These are phyloP conservation scores for Heliangelus exortis DNA, from an alignment of 2,797 vertebrate genomes.

Conservation along the genomic window DNA sequence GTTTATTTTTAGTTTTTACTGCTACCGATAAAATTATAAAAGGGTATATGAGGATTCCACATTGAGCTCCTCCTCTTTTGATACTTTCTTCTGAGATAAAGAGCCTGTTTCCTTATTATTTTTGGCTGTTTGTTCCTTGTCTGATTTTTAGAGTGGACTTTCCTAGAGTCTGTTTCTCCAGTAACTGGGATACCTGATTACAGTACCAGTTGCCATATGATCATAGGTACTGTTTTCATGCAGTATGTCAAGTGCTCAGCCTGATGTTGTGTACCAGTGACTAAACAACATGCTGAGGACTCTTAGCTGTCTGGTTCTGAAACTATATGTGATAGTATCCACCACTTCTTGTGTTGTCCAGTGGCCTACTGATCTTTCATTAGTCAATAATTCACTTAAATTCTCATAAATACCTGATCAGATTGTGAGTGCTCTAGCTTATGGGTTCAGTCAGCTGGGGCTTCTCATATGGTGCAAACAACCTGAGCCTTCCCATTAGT, in stretches of 20 bases:
- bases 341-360: accelerated
- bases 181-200: accelerated
- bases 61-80: not conserved
- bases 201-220: accelerated
- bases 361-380: not conserved
- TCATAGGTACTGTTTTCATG: accelerated
- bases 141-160: not conserved
- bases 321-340: not conserved
- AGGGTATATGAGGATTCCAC: not conserved
- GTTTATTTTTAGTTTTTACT: not conserved
- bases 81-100: not conserved
- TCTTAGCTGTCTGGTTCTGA: not conserved
- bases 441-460: not conserved
- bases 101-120: not conserved
- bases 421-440: not conserved
- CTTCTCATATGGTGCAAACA: not conserved
- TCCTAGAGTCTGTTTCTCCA: not conserved
- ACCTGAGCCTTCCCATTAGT: not conserved
- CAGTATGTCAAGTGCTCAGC: accelerated
- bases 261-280: not conserved
- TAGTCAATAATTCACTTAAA: not conserved
- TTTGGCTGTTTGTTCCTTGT: not conserved
- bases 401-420: not conserved
- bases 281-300: not conserved
- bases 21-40: not conserved